phyloP scores from a whole-genome alignment of 2,797 vertebrate genomes.

The Anguilla anguilla region DNA sequence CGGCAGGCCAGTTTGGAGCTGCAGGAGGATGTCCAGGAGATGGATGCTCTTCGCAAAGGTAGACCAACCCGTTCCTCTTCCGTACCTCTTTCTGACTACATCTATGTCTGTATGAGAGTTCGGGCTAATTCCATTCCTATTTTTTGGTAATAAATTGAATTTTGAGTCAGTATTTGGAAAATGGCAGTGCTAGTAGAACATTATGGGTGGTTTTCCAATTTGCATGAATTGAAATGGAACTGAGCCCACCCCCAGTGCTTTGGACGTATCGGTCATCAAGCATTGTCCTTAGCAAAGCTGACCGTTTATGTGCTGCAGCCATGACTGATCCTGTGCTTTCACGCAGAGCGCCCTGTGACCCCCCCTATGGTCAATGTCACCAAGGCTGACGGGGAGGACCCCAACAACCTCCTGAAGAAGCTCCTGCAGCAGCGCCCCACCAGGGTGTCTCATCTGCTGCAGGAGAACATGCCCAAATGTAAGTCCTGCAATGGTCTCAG shows the following conservation, averaged over 20 bases:
- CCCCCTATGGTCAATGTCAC: constrained; percentile 52
- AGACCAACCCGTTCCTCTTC: constrained; percentile 3
- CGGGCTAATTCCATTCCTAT: background rate
- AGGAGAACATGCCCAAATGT: constrained; percentile 93
- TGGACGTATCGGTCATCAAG: background rate
- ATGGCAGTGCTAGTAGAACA: background rate
- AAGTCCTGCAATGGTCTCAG: constrained; percentile 28
- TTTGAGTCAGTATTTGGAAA: background rate
- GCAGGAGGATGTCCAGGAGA: constrained; percentile 92
- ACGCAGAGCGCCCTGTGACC: constrained; percentile 67
- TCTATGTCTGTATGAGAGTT: background rate
- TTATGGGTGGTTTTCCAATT: too few species aligned
- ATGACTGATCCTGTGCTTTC: background rate
- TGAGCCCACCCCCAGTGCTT: background rate
- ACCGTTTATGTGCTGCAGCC: background rate
- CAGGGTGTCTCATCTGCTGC: constrained; percentile 88
- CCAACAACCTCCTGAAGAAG: constrained; percentile 73
- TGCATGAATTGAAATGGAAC: background rate
- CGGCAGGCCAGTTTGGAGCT: constrained; percentile 87
- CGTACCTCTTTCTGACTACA: background rate
- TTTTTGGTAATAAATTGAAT: background rate
- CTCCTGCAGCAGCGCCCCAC: constrained; percentile 87
- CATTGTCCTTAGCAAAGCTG: background rate
- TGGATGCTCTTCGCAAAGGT: constrained; percentile 86
- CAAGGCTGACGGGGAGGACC: constrained; percentile 56